Evolutionary conservation across 2,113 vertebrate genomes (phyloP).

Genomic region (Muscicapa adusta): DNA sequence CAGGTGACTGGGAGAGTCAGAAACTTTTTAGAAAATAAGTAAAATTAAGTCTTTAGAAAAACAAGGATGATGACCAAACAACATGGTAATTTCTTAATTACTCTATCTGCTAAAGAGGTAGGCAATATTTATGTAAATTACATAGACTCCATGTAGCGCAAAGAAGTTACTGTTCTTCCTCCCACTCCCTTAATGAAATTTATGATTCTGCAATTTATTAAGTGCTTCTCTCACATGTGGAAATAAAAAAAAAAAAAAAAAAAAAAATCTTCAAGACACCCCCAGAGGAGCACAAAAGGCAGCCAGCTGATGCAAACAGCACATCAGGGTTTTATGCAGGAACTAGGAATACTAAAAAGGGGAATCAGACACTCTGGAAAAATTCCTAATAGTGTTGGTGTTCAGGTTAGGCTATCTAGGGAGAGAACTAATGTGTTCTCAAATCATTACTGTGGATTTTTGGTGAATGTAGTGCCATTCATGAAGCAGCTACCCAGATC

Average conservation of each 20-base stretch:
- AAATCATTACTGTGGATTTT: constrained; percentile 14
- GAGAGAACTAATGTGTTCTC: constrained; percentile 8
- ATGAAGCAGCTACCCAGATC: neutral
- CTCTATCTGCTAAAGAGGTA: constrained; percentile 40
- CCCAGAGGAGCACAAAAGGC: constrained; percentile 24
- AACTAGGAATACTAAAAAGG: neutral
- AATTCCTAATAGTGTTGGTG: neutral
- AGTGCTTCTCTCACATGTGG: constrained; percentile 54
- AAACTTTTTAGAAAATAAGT: neutral
- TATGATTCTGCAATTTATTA: constrained; percentile 64
- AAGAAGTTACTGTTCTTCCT: constrained; percentile 38
- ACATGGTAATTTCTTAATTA: neutral
- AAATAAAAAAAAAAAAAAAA: constrained; percentile 51
- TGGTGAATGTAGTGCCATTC: constrained; percentile 2
- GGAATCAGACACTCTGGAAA: constrained; percentile 40
- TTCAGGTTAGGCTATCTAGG: constrained; percentile 16
- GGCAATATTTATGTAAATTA: constrained; percentile 39
- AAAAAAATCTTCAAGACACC: neutral
- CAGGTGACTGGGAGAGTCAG: neutral
- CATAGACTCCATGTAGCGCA: neutral
- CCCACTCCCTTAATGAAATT: constrained; percentile 13
- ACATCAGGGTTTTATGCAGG: neutral
- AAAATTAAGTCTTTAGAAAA: neutral
- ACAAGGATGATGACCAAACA: neutral
- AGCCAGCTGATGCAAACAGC: constrained; percentile 24